Percentiles rank a stretch among this genome's conserved stretches.
These are phyloP conservation scores for Rhabditophanes sp. DNA, from an alignment of 2,888 invertebrate species.

Conservation along the genomic window DNA sequence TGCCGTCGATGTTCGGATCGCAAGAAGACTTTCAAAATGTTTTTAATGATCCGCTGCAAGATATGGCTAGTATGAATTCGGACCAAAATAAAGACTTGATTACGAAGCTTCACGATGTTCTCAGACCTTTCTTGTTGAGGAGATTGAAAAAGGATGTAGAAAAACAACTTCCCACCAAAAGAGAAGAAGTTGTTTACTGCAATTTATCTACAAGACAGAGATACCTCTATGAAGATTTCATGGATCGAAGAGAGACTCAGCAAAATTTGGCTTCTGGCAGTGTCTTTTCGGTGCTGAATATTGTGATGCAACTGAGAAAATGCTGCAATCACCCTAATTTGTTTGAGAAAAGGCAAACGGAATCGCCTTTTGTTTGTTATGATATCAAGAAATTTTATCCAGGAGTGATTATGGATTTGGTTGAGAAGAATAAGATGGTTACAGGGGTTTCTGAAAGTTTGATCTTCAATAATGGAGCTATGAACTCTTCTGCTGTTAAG, in stretches of 20 bases:
- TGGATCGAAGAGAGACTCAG: conserved; percentile 82
- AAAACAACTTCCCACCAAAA: conserved; percentile 88
- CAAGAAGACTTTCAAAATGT: conserved; percentile 88
- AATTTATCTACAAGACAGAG: conserved; percentile 84
- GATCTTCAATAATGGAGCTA: too few species aligned
- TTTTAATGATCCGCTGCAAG: conserved; percentile 91
- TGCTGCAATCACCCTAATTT: conserved; percentile 87
- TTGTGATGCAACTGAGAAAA: conserved; percentile 86
- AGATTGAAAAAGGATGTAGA: conserved; percentile 85
- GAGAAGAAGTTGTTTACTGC: conserved; percentile 83
- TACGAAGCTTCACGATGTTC: conserved; percentile 72
- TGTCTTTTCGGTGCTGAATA: conserved; percentile 80
- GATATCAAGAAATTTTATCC: conserved; percentile 3
- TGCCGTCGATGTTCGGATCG: conserved; percentile 89
- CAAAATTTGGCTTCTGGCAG: conserved; percentile 83
- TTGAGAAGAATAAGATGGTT: neutral
- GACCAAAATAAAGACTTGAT: conserved; percentile 79
- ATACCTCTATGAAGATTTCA: conserved; percentile 94
- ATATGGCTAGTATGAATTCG: conserved; percentile 79
- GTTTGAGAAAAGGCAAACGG: conserved; percentile 84
- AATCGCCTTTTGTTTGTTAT: conserved; percentile 81
- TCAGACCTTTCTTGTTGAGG: conserved; percentile 77
- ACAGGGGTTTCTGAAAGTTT: too few species aligned
- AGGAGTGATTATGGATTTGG: conserved; percentile 1
- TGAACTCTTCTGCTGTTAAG: too few species aligned